These are phyloP conservation scores for Shargacucullia verbasci DNA, from an alignment of 2,888 invertebrate species.

Conservation along the genomic window DNA sequence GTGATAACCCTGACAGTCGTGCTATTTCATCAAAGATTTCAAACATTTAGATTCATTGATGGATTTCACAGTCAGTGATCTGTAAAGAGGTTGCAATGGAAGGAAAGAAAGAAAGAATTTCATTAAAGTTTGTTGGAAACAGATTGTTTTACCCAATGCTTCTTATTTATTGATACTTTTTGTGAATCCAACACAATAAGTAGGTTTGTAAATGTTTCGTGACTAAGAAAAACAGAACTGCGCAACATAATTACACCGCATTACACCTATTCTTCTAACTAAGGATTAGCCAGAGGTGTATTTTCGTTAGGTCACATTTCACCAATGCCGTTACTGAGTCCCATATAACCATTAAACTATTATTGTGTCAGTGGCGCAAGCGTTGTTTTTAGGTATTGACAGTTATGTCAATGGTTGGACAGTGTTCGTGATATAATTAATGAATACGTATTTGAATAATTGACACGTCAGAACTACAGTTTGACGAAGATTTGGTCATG, in stretches of 20 bases:
- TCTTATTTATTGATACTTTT: constrained; percentile 22
- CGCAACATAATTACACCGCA: too few relatives aligned
- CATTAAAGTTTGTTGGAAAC: constrained; percentile 36
- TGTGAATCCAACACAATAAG: constrained; percentile 7
- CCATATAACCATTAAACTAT: constrained; percentile 2
- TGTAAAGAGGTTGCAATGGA: constrained; percentile 37
- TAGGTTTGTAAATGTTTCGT: constrained; percentile 15
- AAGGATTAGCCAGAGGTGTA: too few relatives aligned
- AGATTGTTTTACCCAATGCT: constrained; percentile 36
- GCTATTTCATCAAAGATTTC: constrained; percentile 39
- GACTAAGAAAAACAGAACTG: too few relatives aligned
- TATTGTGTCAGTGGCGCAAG: constrained; percentile 8
- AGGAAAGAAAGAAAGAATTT: constrained; percentile 43
- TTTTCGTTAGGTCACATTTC: too few relatives aligned
- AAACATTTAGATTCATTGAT: constrained; percentile 35
- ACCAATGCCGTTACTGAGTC: too few relatives aligned
- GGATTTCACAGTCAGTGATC: constrained; percentile 45
- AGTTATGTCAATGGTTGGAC: constrained; percentile 13
- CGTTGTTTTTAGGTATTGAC: background rate
- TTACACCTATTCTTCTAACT: too few relatives aligned
- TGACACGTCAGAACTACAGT: too few relatives aligned
- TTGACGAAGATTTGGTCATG: too few relatives aligned
- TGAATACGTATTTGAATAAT: background rate
- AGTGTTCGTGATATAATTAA: background rate
- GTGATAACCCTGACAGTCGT: constrained; percentile 16